Evolutionary conservation across 2,797 vertebrate genomes (phyloP).

Genomic region (Microctenopoma stevenorrisi): DNA sequence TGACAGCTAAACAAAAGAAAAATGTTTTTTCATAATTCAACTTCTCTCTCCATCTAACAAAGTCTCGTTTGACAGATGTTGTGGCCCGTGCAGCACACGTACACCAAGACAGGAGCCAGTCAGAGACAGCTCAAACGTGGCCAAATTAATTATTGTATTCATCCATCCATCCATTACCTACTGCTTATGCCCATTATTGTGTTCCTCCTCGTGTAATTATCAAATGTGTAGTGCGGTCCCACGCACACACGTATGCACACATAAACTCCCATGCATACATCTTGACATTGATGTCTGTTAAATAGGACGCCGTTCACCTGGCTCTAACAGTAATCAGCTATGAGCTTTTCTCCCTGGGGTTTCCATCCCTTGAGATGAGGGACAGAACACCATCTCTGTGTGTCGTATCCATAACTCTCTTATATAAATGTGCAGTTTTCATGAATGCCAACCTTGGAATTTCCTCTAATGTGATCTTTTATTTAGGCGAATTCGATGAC

Average conservation of each 20-base stretch:
- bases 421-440: background rate
- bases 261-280: background rate
- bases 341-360: slow-evolving; percentile 36
- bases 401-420: background rate
- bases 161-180: too few species aligned
- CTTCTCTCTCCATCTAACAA: background rate
- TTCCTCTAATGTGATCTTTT: slow-evolving; percentile 30
- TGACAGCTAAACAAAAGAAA: too few species aligned
- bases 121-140: background rate
- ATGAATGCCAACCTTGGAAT: slow-evolving; percentile 40
- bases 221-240: slow-evolving; percentile 5
- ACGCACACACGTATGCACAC: slow-evolving; percentile 23
- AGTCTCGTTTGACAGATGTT: background rate
- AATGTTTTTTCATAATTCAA: too few species aligned
- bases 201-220: background rate
- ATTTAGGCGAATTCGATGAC: slow-evolving; percentile 13
- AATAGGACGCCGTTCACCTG: slow-evolving; percentile 72
- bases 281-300: slow-evolving; percentile 61
- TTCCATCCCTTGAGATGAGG: slow-evolving; percentile 22
- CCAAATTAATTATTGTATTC: background rate
- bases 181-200: background rate
- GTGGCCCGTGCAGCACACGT: background rate
- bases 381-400: slow-evolving; percentile 8
- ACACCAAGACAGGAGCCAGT: background rate
- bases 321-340: slow-evolving; percentile 60